Evolutionary conservation across 2,888 invertebrate genomes (phyloP), one percentile per base, ranked within the genome.

Genomic region (Scelioninae gen. 2): DNA sequence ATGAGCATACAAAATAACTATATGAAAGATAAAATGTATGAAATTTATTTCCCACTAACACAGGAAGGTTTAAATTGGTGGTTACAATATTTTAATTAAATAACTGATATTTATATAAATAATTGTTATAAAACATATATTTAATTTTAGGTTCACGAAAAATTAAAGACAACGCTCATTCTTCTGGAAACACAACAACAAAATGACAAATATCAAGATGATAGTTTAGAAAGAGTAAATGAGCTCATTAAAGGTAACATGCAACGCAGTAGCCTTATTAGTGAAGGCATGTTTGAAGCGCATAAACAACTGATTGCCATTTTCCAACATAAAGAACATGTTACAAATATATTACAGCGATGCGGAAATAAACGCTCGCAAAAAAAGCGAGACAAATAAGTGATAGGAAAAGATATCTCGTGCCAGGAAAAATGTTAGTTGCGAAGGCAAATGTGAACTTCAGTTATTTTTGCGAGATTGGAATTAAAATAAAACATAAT

Each of bases 311-410:
- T 97, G 75, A 91, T 95, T 85, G 93, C 95, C 82, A 93, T 97
- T 73, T 94, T 97, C 83, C 95, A 96, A 77, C 97, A 97, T 85
- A 95, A 96, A 86, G 91, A 91, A 57, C 93, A 94, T 79, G 94
- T 97, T 35, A 91, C 92, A 11, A 96, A 97, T 83, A 96, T 97
- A 80, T 91, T 98, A 67, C 92, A 92, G 81, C 92, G 96, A 78
- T 96, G 96, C 87, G 93, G 95, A 77, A 96, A 96, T 84, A 97
- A 97, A 87, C 89, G 97, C 75, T 94, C 95, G 82, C 94, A 95
- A 84, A 95, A 97, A 85, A 97, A 97, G 87, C 93, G 96, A 79
- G 94, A 96, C 74, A 94, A 94, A 79, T 85, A 79, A 83, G 2
- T 18, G 16, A 58, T 18, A 37, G 10, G 39, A 10, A n/a, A 15